Evolutionary conservation across 2,888 invertebrate genomes (phyloP).

Genomic region (Aspidiotus destructor): DNA sequence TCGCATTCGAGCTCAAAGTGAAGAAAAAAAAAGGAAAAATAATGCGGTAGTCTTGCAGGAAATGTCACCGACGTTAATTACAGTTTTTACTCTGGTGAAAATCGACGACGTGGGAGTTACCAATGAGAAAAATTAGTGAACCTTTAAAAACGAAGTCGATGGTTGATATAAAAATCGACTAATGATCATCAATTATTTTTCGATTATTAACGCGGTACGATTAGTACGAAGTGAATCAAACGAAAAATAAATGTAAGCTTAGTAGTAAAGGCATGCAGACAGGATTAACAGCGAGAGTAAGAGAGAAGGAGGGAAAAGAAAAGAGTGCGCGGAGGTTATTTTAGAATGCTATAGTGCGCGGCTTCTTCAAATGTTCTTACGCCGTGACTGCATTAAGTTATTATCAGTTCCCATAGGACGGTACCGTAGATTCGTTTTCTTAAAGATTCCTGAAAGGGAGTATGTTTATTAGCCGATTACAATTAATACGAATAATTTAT

Average conservation of each 20-base stretch:
- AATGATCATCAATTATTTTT: conserved; percentile 27
- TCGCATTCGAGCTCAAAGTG: not conserved
- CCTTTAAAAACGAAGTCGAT: conserved; percentile 1
- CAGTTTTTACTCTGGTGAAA: not conserved
- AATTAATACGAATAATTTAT: not conserved
- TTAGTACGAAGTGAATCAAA: conserved; percentile 22
- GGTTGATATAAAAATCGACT: conserved; percentile 18
- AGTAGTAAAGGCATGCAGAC: conserved; percentile 8
- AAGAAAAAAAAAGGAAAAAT: not conserved
- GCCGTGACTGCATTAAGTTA: conserved; percentile 29
- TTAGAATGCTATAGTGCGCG: not conserved
- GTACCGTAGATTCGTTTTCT: conserved; percentile 1
- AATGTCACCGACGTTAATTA: conserved; percentile 23
- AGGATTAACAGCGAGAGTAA: too few relatives aligned
- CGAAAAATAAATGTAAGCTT: conserved; percentile 16
- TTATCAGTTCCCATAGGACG: conserved; percentile 22
- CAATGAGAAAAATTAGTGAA: conserved; percentile 20
- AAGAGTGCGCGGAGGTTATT: too few relatives aligned
- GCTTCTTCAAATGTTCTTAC: conserved; percentile 22
- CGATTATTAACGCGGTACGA: conserved; percentile 20
- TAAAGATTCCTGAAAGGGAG: not conserved
- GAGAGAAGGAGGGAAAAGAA: too few relatives aligned
- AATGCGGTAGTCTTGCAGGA: conserved; percentile 7
- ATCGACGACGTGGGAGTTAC: conserved; percentile 18
- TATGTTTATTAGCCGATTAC: not conserved